These are phyloP conservation scores for Jaculus jaculus DNA, from an alignment of 2,113 vertebrate genomes.

Conservation along the genomic window DNA sequence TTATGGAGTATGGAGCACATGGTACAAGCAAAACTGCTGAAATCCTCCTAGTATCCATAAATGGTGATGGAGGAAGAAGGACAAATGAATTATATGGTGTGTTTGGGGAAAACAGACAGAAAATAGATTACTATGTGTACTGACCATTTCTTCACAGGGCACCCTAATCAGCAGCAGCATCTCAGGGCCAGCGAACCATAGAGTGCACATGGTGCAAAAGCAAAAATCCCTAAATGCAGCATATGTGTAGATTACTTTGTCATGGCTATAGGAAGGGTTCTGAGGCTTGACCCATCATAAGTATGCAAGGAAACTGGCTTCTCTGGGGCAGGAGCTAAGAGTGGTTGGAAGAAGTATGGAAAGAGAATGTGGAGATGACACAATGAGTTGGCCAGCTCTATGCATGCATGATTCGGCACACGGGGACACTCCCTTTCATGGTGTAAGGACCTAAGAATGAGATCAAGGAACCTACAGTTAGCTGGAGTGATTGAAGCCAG, in stretches of 20 bases:
- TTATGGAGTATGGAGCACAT: neutral
- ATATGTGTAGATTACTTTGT: neutral
- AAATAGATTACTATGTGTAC: neutral
- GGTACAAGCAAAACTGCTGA: neutral
- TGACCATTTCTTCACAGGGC: neutral
- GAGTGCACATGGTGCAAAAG: neutral
- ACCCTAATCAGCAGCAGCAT: neutral
- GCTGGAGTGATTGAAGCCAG: neutral
- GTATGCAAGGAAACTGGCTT: neutral
- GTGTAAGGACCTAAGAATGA: neutral
- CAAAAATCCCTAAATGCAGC: neutral
- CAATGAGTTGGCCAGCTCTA: neutral
- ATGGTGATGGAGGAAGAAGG: neutral
- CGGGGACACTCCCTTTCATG: neutral
- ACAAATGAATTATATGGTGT: neutral
- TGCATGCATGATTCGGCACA: neutral
- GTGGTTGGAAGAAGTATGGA: neutral
- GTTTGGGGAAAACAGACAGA: neutral
- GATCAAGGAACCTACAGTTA: neutral
- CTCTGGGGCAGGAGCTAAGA: neutral
- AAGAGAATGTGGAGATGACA: neutral
- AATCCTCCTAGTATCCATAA: neutral
- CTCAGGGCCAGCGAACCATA: neutral
- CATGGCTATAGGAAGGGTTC: neutral
- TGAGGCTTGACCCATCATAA: neutral